Base-by-base conservation (phyloP, 2,797 vertebrate species). In the Lepidocolaptes lacrymiger region DNA sequence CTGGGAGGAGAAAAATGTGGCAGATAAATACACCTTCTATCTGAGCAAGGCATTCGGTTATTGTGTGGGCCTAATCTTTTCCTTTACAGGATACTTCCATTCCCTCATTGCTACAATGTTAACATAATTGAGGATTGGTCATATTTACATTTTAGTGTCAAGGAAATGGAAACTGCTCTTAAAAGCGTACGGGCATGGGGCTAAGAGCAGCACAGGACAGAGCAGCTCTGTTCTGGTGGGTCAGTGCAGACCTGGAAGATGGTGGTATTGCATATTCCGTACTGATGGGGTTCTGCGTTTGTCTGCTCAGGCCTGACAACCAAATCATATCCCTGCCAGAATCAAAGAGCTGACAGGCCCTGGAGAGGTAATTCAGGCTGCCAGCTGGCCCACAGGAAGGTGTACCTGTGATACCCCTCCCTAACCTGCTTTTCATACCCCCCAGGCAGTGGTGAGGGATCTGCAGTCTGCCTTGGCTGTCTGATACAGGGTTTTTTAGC, bases 21-120 rank as follows among this genome's bases (percentile, higher is more conserved):
- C 43, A 94, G 91, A 93, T 88, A 95, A 86, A 93, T 79, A 66
- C 21, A 89, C 54, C 81, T 95, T 86, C 58, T 88, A 12, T 69
- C 39, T 95, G 61, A 82, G 72, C 32, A 77, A 87, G 15, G 32
- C 68, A 78, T 91, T 94, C 71, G 66, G 64, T 83, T 89, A 74
- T 88, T 96, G 93, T 93, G 49, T 52, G 81, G 88, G 68, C n/a
- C 51, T 91, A 14, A 66, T 59, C 51, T 88, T 89, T 76, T 46
- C 59, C 69, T 93, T 94, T 68, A 46, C 24, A 71, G 64, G 91
- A 32, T 92, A 46, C 36, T 74, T 88, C 55, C 89, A 10, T 39
- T 82, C 37, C 56, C 59, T 64, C 34, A 28, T 23, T 85, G 44
- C 28, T 80, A 83, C 66, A 51, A 22, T 43, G 51, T 55, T 78